Evolutionary conservation across 30 jellyfish, hydroid and myxozoan genomes (phyloP).

Genomic region (Chrysaora quinquecirrha): DNA sequence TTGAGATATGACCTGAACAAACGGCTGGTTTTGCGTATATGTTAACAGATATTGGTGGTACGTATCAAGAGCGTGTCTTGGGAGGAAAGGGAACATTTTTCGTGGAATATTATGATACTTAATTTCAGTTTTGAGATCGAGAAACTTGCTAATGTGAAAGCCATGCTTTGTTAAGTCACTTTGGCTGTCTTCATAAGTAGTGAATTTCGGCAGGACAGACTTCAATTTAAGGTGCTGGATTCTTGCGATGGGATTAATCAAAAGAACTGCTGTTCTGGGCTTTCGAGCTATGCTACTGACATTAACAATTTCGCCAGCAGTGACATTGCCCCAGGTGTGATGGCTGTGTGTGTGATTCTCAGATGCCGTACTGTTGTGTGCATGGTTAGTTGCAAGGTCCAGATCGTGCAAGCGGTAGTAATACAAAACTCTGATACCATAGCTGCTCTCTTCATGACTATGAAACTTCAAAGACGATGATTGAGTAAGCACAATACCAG

Average conservation of each 20-base stretch:
- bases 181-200: slow-evolving; percentile 6
- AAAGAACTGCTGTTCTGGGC: slow-evolving; percentile 21
- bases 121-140: neutral
- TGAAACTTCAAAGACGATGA: slow-evolving; percentile 1
- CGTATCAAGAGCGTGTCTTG: slow-evolving; percentile 15
- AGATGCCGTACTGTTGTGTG: neutral
- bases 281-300: neutral
- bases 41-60: slow-evolving; percentile 26
- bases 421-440: slow-evolving; percentile 28
- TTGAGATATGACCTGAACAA: slow-evolving; percentile 5
- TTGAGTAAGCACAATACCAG: slow-evolving; percentile 22
- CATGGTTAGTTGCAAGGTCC: too few species aligned
- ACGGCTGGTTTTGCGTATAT: neutral
- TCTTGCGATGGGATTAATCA: slow-evolving; percentile 51
- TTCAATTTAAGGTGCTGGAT: slow-evolving; percentile 2
- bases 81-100: slow-evolving; percentile 34
- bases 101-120: slow-evolving; percentile 14
- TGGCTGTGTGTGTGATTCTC: neutral
- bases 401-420: slow-evolving; percentile 3
- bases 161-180: neutral
- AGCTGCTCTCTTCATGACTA: neutral
- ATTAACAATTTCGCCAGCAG: slow-evolving; percentile 12
- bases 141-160: neutral
- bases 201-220: neutral
- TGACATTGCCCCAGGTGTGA: neutral